These are phyloP conservation scores for Phainopepla nitens DNA, from an alignment of 2,113 vertebrate species.

Conservation along the genomic window DNA sequence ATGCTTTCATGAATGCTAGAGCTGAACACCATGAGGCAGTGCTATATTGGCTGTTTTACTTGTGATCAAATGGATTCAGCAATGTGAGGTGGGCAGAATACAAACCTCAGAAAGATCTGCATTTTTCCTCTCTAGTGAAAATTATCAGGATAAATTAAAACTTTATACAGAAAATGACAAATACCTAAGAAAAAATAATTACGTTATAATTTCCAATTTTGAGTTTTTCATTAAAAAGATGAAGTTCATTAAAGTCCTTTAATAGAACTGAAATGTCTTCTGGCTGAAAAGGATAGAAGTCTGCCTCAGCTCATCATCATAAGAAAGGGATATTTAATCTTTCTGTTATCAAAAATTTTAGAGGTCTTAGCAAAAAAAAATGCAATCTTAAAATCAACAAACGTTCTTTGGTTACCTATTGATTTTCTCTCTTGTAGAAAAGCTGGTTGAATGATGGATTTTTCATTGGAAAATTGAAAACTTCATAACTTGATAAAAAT, in stretches of 20 bases:
- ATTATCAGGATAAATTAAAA: neutral
- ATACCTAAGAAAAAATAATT: neutral
- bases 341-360: neutral
- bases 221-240: neutral
- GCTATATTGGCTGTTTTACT: neutral
- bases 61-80: neutral
- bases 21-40: neutral
- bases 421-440: neutral
- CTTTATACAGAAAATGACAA: neutral
- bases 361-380: neutral
- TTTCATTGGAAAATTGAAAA: neutral
- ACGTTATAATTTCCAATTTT: neutral
- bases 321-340: neutral
- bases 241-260: too few relatives aligned
- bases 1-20: neutral
- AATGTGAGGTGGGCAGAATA: neutral
- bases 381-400: neutral
- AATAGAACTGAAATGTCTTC: neutral
- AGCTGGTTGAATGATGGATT: neutral
- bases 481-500: too few relatives aligned
- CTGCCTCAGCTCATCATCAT: neutral
- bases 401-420: neutral
- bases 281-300: neutral
- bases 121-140: neutral
- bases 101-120: neutral